Conservation (phyloP, 1,140 invertebrate genomes). For the Tetramorium parvispinum region DNA sequence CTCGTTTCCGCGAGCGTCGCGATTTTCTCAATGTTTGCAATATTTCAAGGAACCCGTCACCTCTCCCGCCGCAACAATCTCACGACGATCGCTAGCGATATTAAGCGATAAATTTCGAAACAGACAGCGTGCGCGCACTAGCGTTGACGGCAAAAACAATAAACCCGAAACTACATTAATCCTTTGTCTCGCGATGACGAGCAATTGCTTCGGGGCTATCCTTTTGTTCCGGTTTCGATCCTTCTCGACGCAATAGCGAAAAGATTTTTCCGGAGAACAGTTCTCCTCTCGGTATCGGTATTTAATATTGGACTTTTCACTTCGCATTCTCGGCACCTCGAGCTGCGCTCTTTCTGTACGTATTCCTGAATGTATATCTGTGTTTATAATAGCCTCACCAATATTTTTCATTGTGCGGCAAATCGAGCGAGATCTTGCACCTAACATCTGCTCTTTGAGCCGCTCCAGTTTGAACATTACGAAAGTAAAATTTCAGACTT, state of each 20-base stretch:
- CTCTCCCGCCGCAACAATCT: slow-evolving; percentile 22
- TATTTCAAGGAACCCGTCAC: slow-evolving; percentile 30
- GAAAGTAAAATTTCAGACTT: slow-evolving; percentile 9
- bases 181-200: slow-evolving; percentile 47
- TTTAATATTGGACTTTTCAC: slow-evolving; percentile 71
- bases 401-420: slow-evolving; percentile 28
- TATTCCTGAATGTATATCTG: slow-evolving; percentile 50
- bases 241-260: background rate
- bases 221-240: slow-evolving; percentile 37
- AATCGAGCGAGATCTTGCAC: slow-evolving; percentile 29
- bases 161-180: slow-evolving; percentile 50
- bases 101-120: slow-evolving; percentile 51
- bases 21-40: slow-evolving; percentile 23
- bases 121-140: background rate
- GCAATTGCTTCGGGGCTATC: slow-evolving; percentile 55
- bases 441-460: background rate
- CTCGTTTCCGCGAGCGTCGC: background rate
- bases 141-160: slow-evolving; percentile 34
- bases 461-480: background rate
- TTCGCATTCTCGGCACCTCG: slow-evolving; percentile 65
- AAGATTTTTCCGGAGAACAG: slow-evolving; percentile 54
- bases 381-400: slow-evolving; percentile 44
- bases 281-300: slow-evolving; percentile 64
- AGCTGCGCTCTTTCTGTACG: slow-evolving; percentile 26
- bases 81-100: slow-evolving; percentile 34